Evolutionary conservation across 2,888 invertebrate species (phyloP).

Genomic region (Pachymerium ferrugineum): DNA sequence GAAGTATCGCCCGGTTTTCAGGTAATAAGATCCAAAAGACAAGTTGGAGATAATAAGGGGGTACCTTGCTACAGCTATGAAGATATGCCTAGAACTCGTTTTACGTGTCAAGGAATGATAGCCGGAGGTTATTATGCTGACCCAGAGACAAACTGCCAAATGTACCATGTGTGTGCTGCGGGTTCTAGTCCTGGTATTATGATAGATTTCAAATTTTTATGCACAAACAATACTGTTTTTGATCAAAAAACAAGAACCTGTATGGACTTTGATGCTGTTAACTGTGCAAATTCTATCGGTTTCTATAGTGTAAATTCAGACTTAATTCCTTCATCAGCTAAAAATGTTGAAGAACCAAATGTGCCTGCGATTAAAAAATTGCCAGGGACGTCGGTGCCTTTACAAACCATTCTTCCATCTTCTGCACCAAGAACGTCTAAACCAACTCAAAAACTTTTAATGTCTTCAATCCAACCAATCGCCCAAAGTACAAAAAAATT

Average conservation of each 20-base stretch:
- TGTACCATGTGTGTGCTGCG: slow-evolving; percentile 59
- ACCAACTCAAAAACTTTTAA: too few species aligned
- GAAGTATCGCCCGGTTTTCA: slow-evolving; percentile 28
- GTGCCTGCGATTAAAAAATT: too few species aligned
- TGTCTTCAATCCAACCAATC: too few species aligned
- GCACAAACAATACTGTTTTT: slow-evolving; percentile 79
- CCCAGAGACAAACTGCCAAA: slow-evolving; percentile 53
- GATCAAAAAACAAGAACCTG: slow-evolving; percentile 72
- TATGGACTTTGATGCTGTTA: slow-evolving; percentile 57
- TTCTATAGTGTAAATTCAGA: neutral
- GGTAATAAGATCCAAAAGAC: slow-evolving; percentile 11
- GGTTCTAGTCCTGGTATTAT: slow-evolving; percentile 45
- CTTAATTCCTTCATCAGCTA: neutral
- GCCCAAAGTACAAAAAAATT: too few species aligned
- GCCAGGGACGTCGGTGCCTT: too few species aligned
- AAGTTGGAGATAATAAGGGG: neutral
- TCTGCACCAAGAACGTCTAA: too few species aligned
- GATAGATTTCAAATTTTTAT: slow-evolving; percentile 62
- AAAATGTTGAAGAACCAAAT: too few species aligned
- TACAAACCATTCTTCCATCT: too few species aligned
- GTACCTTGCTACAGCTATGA: slow-evolving; percentile 24
- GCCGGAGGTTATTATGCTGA: slow-evolving; percentile 57
- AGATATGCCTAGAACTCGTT: slow-evolving; percentile 43
- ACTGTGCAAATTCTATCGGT: neutral
- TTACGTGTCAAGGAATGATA: slow-evolving; percentile 55